Evolutionary conservation across 2,797 vertebrate species (phyloP).

Genomic region (Petrocephalus schoutedeni): DNA sequence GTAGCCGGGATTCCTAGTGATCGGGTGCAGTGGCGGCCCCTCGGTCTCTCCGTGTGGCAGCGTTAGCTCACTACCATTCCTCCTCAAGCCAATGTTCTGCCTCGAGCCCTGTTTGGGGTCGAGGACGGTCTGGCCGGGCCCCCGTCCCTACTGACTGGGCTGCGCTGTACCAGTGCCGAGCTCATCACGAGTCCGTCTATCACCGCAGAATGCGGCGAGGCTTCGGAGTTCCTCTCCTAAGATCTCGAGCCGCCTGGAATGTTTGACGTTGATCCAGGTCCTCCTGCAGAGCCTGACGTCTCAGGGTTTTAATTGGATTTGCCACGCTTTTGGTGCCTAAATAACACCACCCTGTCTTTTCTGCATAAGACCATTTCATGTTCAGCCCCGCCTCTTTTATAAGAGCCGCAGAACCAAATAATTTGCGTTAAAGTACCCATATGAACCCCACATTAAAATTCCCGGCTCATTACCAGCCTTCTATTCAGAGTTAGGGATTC

Average conservation of each 20-base stretch:
- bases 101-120: not conserved
- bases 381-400: not conserved
- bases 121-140: not conserved
- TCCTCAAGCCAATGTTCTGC: not conserved
- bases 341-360: not conserved
- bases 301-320: not conserved
- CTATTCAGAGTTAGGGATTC: not conserved
- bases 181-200: not conserved
- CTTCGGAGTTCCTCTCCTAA: not conserved
- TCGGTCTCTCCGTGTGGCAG: not conserved
- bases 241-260: not conserved
- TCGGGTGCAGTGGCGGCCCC: not conserved
- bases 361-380: not conserved
- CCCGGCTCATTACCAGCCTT: not conserved
- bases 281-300: not conserved
- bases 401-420: not conserved
- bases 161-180: not conserved
- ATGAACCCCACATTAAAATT: constrained; percentile 1
- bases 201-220: not conserved
- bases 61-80: not conserved
- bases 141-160: no score
- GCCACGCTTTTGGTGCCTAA: not conserved
- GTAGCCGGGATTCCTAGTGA: no score
- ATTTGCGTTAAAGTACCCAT: not conserved
- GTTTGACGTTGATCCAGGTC: not conserved